Base-by-base conservation (phyloP, 2,113 vertebrate genomes). In the Synchiropus splendidus region DNA sequence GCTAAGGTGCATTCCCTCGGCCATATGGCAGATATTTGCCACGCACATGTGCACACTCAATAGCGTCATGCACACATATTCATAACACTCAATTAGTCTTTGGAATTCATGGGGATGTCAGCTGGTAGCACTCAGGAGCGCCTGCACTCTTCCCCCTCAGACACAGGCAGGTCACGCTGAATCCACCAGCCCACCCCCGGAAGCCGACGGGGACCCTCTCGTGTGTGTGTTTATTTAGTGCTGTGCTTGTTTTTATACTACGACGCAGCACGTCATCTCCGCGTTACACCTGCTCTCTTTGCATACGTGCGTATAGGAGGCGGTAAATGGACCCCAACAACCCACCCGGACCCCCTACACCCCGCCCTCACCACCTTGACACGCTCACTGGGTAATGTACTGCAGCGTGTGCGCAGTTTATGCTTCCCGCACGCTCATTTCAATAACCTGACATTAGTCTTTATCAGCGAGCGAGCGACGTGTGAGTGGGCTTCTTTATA, bases 401-500 rank as follows among this genome's bases (percentile, higher is more conserved):
- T n/a, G n/a, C n/a, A n/a, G n/a, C n/a, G n/a, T 61, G 62, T 54
- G 50, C 72, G 51, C 45, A 68, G 67, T 77, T 77, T 74, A 72
- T 66, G 54, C 71, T 71, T 71, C 54, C 57, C 18, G 54, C 67
- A 52, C 48, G 52, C 63, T 74, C 72, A 81, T 85, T 85, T 77
- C 74, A 77, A 81, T 79, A 77, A 66, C 61, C 65, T 64, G 80
- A n/a, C 74, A 84, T 78, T 78, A 72, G n/a, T n/a, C 72, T 78
- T 75, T 67, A 78, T 76, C 77, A 72, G 38, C 60, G 9, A 36
- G 37, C 33, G 49, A 48, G 38, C 54, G 42, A 46, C 38, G n/a
- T n/a, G n/a, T n/a, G n/a, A n/a, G n/a, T n/a, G n/a, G n/a, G n/a
- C n/a, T n/a, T n/a, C n/a, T n/a, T n/a, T n/a, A n/a, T n/a, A n/a